Conservation (phyloP, 2,888 invertebrate species). For the Tiliacea aurago region DNA sequence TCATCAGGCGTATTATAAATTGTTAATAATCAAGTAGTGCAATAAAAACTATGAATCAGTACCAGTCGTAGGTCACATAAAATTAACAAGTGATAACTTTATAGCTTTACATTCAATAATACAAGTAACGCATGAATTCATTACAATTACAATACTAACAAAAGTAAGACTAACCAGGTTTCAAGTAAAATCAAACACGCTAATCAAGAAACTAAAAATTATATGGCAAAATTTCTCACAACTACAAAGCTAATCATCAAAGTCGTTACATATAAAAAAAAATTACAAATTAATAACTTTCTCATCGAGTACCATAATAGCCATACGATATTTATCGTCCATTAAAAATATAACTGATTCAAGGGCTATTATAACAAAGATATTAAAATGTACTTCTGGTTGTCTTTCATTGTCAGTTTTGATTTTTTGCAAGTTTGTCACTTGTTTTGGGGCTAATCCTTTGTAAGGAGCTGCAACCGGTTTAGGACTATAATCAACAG, state of each 20-base stretch:
- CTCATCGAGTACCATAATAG: slow-evolving; percentile 81
- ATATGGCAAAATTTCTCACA: slow-evolving; percentile 77
- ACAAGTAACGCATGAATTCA: slow-evolving; percentile 29
- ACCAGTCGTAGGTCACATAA: not conserved
- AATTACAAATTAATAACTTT: slow-evolving; percentile 84
- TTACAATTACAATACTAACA: not conserved
- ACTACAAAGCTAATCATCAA: slow-evolving; percentile 61
- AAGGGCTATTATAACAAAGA: slow-evolving; percentile 77
- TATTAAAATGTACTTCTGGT: slow-evolving; percentile 87
- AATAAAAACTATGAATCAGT: not conserved
- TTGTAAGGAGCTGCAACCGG: slow-evolving; percentile 77
- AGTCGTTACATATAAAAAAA: slow-evolving; percentile 70
- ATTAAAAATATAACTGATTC: slow-evolving; percentile 86
- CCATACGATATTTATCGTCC: slow-evolving; percentile 79
- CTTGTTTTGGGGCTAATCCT: slow-evolving; percentile 67
- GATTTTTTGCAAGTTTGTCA: slow-evolving; percentile 83
- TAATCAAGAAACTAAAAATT: slow-evolving; percentile 63
- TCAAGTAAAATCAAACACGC: slow-evolving; percentile 63
- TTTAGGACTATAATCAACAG: slow-evolving; percentile 84
- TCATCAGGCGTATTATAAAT: not conserved
- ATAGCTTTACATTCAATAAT: slow-evolving; percentile 9
- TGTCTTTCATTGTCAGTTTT: slow-evolving; percentile 80
- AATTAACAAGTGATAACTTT: slow-evolving; percentile 15
- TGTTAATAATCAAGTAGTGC: not conserved
- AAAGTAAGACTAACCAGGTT: slow-evolving; percentile 23